Percentiles rank a stretch among this genome's conserved stretches.
These are phyloP conservation scores for Brachionus calyciflorus DNA, from an alignment of 1,140 invertebrate genomes.

Conservation along the genomic window DNA sequence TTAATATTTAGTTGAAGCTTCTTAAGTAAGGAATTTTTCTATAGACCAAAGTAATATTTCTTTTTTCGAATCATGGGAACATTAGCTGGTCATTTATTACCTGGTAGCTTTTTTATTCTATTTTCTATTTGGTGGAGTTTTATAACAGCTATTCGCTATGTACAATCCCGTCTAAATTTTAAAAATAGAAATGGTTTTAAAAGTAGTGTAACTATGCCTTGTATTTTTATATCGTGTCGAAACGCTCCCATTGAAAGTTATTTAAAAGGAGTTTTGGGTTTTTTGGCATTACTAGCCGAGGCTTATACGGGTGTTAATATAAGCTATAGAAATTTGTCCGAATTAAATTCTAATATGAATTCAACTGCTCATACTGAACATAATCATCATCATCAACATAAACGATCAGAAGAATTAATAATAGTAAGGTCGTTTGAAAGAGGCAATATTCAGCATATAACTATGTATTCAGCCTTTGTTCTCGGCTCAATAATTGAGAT, in stretches of 20 bases:
- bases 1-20: too few species aligned
- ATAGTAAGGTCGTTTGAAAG: neutral
- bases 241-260: neutral
- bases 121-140: conserved; percentile 61
- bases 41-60: too few species aligned
- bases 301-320: conserved; percentile 35
- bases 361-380: neutral
- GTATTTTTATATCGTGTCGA: neutral
- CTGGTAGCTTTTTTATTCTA: conserved; percentile 62
- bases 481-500: conserved; percentile 60
- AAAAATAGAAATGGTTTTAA: neutral
- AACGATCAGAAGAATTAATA: neutral
- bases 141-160: neutral
- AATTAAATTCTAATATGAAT: neutral
- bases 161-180: neutral
- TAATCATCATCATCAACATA: neutral
- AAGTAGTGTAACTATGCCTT: neutral
- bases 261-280: conserved; percentile 18
- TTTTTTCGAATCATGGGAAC: too few species aligned
- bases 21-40: too few species aligned
- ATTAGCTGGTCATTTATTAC: conserved; percentile 62
- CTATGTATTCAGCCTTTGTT: conserved; percentile 63
- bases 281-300: conserved; percentile 12
- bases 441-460: conserved; percentile 59
- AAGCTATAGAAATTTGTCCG: neutral